phyloP scores from a whole-genome alignment of 2,888 invertebrate species.

The Cacoxenus indagator region DNA sequence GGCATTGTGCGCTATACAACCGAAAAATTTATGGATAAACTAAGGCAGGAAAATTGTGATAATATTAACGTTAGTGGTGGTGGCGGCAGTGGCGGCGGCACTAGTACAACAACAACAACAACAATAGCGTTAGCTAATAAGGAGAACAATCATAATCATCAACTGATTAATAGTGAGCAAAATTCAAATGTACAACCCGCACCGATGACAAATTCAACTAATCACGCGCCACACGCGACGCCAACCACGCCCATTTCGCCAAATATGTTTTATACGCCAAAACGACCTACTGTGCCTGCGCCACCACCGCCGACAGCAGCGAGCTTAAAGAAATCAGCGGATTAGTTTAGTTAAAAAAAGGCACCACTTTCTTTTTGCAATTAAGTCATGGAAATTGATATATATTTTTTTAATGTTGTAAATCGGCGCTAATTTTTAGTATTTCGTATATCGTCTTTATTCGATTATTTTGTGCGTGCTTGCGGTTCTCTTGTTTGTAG shows the following conservation, averaged over 20 bases:
- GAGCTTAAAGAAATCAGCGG: slow-evolving; percentile 50
- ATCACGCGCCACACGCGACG: slow-evolving; percentile 32
- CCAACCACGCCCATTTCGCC: slow-evolving; percentile 65
- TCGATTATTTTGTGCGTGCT: not conserved
- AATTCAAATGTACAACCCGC: not conserved
- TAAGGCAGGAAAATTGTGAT: slow-evolving; percentile 56
- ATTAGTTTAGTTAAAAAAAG: slow-evolving; percentile 43
- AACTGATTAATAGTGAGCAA: not conserved
- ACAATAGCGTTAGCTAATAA: slow-evolving; percentile 11
- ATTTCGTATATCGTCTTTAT: not conserved
- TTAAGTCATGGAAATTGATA: slow-evolving; percentile 35
- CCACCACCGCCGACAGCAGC: slow-evolving; percentile 58
- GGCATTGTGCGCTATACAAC: slow-evolving; percentile 49
- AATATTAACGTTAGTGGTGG: slow-evolving; percentile 18
- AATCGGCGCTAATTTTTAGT: not conserved
- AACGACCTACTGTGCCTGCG: slow-evolving; percentile 66
- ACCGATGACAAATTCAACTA: not conserved
- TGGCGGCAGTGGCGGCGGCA: slow-evolving; percentile 20
- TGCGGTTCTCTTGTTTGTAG: no score
- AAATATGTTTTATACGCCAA: slow-evolving; percentile 61
- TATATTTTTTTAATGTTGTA: slow-evolving; percentile 9
- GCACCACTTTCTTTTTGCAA: no score
- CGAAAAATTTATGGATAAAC: slow-evolving; percentile 55
- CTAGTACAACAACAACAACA: slow-evolving; percentile 33
- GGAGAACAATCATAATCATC: slow-evolving; percentile 28